Base-by-base conservation (phyloP, 2,888 invertebrate species). In the Melanophora roralis region DNA sequence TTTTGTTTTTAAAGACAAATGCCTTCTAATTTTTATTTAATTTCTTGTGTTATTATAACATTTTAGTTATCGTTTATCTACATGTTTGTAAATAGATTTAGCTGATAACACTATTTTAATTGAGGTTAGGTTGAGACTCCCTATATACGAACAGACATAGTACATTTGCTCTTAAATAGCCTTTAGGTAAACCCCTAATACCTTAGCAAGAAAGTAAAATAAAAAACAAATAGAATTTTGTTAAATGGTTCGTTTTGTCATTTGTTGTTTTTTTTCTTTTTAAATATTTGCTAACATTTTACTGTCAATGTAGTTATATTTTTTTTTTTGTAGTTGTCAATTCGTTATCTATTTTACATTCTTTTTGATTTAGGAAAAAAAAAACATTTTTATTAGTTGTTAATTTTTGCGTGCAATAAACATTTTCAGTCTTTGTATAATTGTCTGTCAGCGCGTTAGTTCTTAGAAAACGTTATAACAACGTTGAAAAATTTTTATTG, bases 291-390 rank as follows among this genome's bases (percentile, higher is more conserved):
- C 69, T 57, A 21, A 45, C 27, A 43, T 57, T 57, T 62, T 65
- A 21, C 34, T 57, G 9, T 49, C 69, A 34, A 38, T n/a, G 36
- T 78, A 12, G 45, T n/a, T n/a, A n/a, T n/a, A n/a, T n/a, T n/a
- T n/a, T n/a, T n/a, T n/a, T n/a, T n/a, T n/a, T n/a, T n/a, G n/a
- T 68, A 55, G 49, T 55, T 36, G 12, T 16, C 23, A 45, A 67
- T 71, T 78, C 40, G 67, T 62, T 77, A 75, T 75, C 60, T 75
- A 53, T 65, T 73, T 81, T 82, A 77, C 81, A 68, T 73, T 83
- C 71, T 19, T 27, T 51, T 72, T 64, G 45, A 38, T 80, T 59
- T 73, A 11, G 12, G 59, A 55, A 40, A 43, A 34, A 64, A 76
- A 40, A 45, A 60, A 55, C 36, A 38, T 49, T 23, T 7, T 7